phyloP scores from a whole-genome alignment of 2,888 invertebrate genomes.

The Athalia rosae region DNA sequence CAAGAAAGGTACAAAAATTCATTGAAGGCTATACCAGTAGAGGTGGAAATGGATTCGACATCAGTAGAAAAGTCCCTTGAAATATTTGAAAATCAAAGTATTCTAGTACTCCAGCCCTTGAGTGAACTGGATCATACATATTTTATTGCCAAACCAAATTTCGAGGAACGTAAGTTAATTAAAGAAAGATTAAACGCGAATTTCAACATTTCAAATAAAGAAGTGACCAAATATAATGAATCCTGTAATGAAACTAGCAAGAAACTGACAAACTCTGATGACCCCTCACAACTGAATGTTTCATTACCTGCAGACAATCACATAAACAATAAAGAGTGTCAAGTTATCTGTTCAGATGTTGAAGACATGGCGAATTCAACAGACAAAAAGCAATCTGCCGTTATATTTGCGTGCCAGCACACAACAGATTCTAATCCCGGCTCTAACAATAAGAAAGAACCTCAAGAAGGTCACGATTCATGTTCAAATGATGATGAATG shows the following conservation, averaged over 20 bases:
- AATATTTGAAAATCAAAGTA: neutral
- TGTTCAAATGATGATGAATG: conserved; percentile 19
- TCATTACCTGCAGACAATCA: neutral
- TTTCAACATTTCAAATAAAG: conserved; percentile 5
- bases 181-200: conserved; percentile 22
- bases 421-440: neutral
- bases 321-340: conserved; percentile 19
- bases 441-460: neutral
- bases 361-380: neutral
- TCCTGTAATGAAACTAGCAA: neutral
- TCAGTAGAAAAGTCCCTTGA: neutral
- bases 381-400: neutral
- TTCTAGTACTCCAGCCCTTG: conserved; percentile 30
- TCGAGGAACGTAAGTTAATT: neutral
- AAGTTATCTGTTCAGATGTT: neutral
- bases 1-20: conserved; percentile 1
- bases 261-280: neutral
- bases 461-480: conserved; percentile 5
- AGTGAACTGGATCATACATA: conserved; percentile 26
- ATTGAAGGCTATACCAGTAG: neutral
- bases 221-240: neutral
- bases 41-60: neutral
- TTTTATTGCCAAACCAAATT: conserved; percentile 20
- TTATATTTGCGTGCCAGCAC: neutral
- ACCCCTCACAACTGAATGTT: neutral